Percentiles rank a stretch among this genome's conserved stretches.
Conservation (phyloP, 1,140 invertebrate species). For the Psilanteris sp. region DNA sequence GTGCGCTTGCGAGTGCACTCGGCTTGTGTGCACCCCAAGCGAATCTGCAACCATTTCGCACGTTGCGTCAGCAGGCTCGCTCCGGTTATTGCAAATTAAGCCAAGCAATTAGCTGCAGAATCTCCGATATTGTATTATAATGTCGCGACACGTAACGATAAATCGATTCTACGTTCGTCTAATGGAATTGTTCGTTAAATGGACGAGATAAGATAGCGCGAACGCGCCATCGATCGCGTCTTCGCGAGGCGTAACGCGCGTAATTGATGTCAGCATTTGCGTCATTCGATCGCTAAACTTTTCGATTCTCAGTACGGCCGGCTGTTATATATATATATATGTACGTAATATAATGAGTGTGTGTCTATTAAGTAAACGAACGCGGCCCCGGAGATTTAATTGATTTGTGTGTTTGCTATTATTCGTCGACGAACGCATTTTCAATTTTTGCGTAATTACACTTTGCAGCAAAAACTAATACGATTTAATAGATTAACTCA, state of each 20-base stretch:
- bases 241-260: constrained; percentile 6
- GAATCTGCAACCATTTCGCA: constrained; percentile 46
- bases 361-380: too few relatives aligned
- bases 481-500: too few relatives aligned
- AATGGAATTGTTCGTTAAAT: constrained; percentile 48
- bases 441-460: too few relatives aligned
- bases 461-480: too few relatives aligned
- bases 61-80: constrained; percentile 43
- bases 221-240: constrained; percentile 32
- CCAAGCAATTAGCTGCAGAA: constrained; percentile 57
- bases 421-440: too few relatives aligned
- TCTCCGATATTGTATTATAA: constrained; percentile 54
- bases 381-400: too few relatives aligned
- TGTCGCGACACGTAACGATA: constrained; percentile 52
- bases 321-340: too few relatives aligned
- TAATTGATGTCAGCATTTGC: not conserved
- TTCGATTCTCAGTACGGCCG: too few relatives aligned
- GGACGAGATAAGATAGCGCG: constrained; percentile 37
- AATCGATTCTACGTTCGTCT: constrained; percentile 44
- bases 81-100: constrained; percentile 62
- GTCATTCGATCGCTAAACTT: not conserved
- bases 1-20: constrained; percentile 26
- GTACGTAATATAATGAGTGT: too few relatives aligned
- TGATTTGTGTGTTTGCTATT: too few relatives aligned
- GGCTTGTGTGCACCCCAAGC: constrained; percentile 21